These are phyloP conservation scores for Nothura maculosa DNA, from an alignment of 2,797 vertebrate genomes.

Conservation along the genomic window DNA sequence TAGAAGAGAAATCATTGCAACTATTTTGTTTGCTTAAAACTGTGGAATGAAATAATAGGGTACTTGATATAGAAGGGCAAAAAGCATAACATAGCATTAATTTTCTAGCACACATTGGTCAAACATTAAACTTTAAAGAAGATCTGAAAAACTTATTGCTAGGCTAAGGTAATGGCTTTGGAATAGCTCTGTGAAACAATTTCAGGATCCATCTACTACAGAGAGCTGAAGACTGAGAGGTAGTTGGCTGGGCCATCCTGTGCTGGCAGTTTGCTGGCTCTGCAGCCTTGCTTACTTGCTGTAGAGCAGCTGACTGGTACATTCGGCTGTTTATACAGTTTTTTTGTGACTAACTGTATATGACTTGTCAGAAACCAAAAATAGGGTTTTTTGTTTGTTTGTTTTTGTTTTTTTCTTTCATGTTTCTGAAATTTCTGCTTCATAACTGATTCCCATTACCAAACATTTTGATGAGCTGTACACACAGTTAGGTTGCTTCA, in stretches of 20 bases:
- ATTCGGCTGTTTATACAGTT: not conserved
- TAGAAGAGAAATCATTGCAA: not conserved
- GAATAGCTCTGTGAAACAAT: not conserved
- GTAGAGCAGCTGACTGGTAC: not conserved
- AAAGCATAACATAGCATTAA: not conserved
- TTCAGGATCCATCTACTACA: fast-evolving
- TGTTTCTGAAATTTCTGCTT: not conserved
- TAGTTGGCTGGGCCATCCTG: not conserved
- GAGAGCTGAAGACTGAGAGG: not conserved
- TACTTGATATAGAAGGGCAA: not conserved
- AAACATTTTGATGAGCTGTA: not conserved
- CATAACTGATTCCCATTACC: not conserved
- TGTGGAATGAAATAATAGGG: not conserved
- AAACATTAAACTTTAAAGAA: not conserved
- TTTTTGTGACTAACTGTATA: not conserved
- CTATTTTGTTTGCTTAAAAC: not conserved
- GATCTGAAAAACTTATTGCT: not conserved
- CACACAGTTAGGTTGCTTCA: not conserved
- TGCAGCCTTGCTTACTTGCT: conserved; percentile 5
- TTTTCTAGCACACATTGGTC: not conserved
- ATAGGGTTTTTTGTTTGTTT: too few relatives aligned
- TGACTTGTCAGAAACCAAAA: not conserved
- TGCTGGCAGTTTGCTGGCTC: not conserved
- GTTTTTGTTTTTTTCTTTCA: not conserved
- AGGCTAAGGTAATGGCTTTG: not conserved